Evolutionary conservation across 2,797 vertebrate species (phyloP), one percentile per base, ranked within the genome.

Genomic region (Ctenopoma kingsleyae): DNA sequence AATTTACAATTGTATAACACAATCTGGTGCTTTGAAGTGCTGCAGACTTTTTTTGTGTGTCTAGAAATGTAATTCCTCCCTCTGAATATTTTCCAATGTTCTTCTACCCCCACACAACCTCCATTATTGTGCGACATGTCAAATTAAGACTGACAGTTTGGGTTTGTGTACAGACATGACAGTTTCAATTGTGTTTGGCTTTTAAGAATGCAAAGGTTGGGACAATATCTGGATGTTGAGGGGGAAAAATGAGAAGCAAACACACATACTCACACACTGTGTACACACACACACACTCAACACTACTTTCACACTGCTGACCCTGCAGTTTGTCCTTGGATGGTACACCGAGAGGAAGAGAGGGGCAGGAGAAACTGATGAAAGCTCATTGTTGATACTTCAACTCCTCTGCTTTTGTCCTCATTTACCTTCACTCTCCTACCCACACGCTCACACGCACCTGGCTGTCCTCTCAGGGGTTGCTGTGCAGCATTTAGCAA

Each of bases 61-160:
- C 50, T 15, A 19, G 41, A 71, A 69, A 78, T 81, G 77, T 73
- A 78, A 76, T 72, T 80, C 76, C 62, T 44, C 58, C 64, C 58
- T 17, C 35, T 64, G 62, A 78, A 78, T 76, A 69, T 76, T 78
- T 76, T 71, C 47, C 65, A 70, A 54, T 47, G 20, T 68, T 58
- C 52, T 40, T 23, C 68, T 68, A 8, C 77, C 71, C 68, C 59
- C 68, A 23, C 71, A 59, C 51, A 47, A 55, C 48, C 48, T 13
- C 25, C 54, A 30, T 62, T 49, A 59, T 58, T 67, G 71, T 73
- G 61, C 16, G 22, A 71, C 30, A 1, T 60, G 57, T 80, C 41
- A 78, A 62, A 85, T 78, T 19, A 68, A 78, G 77, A 83, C 52
- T 71, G 83, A 74, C 80, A 71, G 78, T 47, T 50, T 12, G 72